Evolutionary conservation across 37 sponge, comb jelly and placozoan genomes (phyloP).

Genomic region (Halichondria panicea): DNA sequence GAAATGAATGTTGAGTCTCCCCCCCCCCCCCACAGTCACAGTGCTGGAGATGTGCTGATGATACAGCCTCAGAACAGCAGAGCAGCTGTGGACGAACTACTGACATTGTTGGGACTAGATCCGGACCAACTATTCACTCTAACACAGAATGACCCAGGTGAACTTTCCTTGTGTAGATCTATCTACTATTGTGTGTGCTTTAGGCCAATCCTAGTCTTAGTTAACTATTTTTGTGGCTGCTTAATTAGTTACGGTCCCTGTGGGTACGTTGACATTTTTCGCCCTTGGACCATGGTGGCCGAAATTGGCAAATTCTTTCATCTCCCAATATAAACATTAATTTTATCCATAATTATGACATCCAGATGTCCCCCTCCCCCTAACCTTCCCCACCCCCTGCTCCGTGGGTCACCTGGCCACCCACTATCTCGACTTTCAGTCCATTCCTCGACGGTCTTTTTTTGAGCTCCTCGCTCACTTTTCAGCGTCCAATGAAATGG

Average conservation of each 20-base stretch:
- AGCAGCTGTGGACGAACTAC: constrained; percentile 66
- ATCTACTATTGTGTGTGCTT: too few relatives aligned
- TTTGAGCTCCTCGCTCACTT: constrained; percentile 88
- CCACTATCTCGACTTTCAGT: constrained; percentile 81
- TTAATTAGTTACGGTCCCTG: too few relatives aligned
- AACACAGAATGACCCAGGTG: constrained; percentile 49
- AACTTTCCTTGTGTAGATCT: too few relatives aligned
- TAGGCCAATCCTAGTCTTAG: too few relatives aligned
- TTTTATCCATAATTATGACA: too few relatives aligned
- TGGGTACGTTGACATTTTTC: too few relatives aligned
- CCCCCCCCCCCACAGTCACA: constrained; percentile 37
- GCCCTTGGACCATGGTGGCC: too few relatives aligned
- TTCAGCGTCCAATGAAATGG: constrained; percentile 71
- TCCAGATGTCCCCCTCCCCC: constrained; percentile 43
- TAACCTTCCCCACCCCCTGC: constrained; percentile 50
- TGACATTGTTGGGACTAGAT: constrained; percentile 41
- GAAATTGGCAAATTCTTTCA: too few relatives aligned
- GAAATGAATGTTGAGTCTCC: too few relatives aligned
- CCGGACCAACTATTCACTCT: constrained; percentile 42
- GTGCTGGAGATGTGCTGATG: constrained; percentile 93
- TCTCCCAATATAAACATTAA: too few relatives aligned
- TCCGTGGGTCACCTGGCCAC: constrained; percentile 53
- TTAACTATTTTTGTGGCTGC: too few relatives aligned
- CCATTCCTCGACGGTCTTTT: constrained; percentile 84
- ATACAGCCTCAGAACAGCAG: constrained; percentile 77